Conservation (phyloP, 2,113 vertebrate genomes). For the Brienomyrus longianalis region DNA sequence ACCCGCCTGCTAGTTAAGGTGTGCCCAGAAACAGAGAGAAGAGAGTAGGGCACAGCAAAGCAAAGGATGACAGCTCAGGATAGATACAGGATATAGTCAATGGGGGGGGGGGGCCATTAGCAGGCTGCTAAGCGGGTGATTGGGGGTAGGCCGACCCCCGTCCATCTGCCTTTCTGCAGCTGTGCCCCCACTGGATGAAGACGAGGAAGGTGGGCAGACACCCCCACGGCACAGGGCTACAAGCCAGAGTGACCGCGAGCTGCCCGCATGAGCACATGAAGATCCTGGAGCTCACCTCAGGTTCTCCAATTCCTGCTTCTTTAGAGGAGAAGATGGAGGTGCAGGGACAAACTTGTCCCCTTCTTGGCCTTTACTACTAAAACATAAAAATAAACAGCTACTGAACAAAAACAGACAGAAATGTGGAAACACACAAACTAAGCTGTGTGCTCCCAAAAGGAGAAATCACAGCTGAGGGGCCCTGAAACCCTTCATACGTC, state of each 20-base stretch:
- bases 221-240: neutral
- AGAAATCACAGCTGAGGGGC: neutral
- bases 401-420: neutral
- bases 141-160: neutral
- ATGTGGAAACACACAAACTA: neutral
- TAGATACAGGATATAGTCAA: neutral
- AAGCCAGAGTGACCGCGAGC: neutral
- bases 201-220: neutral
- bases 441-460: neutral
- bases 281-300: slow-evolving; percentile 69
- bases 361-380: slow-evolving; percentile 87
- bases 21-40: slow-evolving; percentile 12
- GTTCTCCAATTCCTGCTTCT: slow-evolving; percentile 93
- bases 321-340: slow-evolving; percentile 87
- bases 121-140: neutral
- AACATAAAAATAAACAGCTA: slow-evolving; percentile 53
- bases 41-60: neutral
- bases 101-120: neutral
- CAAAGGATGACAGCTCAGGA: neutral
- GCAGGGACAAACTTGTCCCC: slow-evolving; percentile 90
- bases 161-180: neutral
- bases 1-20: slow-evolving; percentile 11
- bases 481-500: neutral
- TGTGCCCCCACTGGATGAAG: neutral
- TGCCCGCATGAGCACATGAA: neutral